Conservation (phyloP, 1,140 invertebrate genomes). For the Panagrolaimus sp. region DNA sequence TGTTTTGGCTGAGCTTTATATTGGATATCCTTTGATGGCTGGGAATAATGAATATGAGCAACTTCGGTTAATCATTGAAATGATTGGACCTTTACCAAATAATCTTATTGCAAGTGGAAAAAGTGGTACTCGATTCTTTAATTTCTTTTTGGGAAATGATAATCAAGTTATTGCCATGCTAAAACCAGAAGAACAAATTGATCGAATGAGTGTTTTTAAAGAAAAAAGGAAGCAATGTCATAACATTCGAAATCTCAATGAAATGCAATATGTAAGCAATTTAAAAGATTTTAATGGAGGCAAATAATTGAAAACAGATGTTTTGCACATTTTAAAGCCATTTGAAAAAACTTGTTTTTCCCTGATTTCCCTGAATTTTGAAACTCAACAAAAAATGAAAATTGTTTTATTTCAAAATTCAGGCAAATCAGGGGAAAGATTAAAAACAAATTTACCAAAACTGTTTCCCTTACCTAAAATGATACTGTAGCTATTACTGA, state of each 20-base stretch:
- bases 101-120: not conserved
- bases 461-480: too few relatives aligned
- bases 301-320: too few relatives aligned
- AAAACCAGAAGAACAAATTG: not conserved
- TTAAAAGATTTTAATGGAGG: too few relatives aligned
- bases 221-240: slow-evolving; percentile 4
- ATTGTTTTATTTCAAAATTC: too few relatives aligned
- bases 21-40: not conserved
- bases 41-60: slow-evolving; percentile 1
- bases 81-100: not conserved
- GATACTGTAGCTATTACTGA: too few relatives aligned
- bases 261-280: slow-evolving; percentile 17
- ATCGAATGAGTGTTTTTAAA: not conserved
- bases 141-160: not conserved
- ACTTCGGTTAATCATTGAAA: not conserved
- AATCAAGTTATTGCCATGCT: slow-evolving; percentile 3
- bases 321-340: too few relatives aligned
- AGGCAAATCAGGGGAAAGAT: too few relatives aligned
- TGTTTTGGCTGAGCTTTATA: not conserved
- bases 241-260: slow-evolving; percentile 11
- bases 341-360: too few relatives aligned
- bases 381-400: too few relatives aligned
- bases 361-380: too few relatives aligned
- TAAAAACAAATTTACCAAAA: too few relatives aligned
- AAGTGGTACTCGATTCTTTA: not conserved